Base-by-base conservation (phyloP, 2,888 invertebrate genomes). In the Synanthedon tipuliformis region DNA sequence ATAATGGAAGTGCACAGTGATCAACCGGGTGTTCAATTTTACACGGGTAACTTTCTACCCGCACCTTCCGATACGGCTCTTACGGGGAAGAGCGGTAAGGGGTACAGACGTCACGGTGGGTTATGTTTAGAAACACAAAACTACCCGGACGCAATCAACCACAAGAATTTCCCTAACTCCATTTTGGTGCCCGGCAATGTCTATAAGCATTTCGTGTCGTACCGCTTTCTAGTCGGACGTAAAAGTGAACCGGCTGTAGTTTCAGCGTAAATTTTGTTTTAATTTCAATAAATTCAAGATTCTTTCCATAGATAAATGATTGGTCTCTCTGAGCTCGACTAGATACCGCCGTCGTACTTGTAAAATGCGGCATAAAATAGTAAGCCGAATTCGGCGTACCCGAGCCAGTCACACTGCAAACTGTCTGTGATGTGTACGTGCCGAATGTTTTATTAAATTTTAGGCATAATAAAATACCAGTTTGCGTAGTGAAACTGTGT, bases 61-160 rank as follows among this genome's bases (percentile, higher is more conserved):
- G 81, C 90, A 5, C 77, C 81, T 0, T 58, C 65, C 0, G 75
- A 81, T 1, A 59, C 72, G 10, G 80, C 85, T 0, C 56, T 86
- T 1, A 50, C 73, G 0, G 87, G 87, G n/a, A 86, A 84, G 57
- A 55, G 58, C 0, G 78, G 73, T 0, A 75, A 68, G 0, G 81
- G 82, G 0, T 97, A 97, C 70, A 87, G 88, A 48, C 91, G 90
- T 56, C 94, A 95, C 62, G 93, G 93, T 0, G 95, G 93, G 1
- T 91, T 97, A 65, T 97, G 96, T 68, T 83, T 97, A 54, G 97
- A 98, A 77, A 94, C 97, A 0, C 97, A 98, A 83, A 94, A 94
- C 69, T 97, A 91, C 83, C 97, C 97, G 0, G 95, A 98, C 79
- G 94, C 96, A 7, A 88, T 95, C 0, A 93, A 97, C 82, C 92